Conservation (phyloP, 2,888 invertebrate genomes). For the Tetranychus piercei region DNA sequence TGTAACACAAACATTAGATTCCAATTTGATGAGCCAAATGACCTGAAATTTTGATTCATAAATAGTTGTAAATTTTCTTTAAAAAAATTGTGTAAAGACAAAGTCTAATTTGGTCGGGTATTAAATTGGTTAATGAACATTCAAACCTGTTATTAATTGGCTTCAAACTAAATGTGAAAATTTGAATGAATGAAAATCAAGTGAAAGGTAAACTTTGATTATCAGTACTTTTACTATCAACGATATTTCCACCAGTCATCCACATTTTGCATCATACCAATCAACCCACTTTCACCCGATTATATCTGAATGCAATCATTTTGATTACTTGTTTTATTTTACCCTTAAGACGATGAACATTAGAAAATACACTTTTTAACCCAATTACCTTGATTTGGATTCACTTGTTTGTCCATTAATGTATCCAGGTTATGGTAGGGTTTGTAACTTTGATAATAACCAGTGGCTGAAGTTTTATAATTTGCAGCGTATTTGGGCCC, state of each 20-base stretch:
- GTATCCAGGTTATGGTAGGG: conserved; percentile 2
- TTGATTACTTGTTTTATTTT: not conserved
- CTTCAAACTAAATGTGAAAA: not conserved
- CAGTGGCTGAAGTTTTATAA: conserved; percentile 6
- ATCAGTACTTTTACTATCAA: not conserved
- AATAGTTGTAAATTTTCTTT: not conserved
- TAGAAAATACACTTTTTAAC: not conserved
- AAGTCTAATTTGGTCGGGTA: no score
- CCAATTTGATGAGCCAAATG: not conserved
- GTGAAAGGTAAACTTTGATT: not conserved
- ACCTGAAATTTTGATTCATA: not conserved
- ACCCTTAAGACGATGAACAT: not conserved
- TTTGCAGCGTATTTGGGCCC: not conserved
- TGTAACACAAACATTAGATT: not conserved
- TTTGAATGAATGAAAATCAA: not conserved
- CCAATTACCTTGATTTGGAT: conserved; percentile 3
- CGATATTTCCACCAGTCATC: not conserved
- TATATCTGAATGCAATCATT: not conserved
- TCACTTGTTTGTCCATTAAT: conserved; percentile 4
- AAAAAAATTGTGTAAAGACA: no score
- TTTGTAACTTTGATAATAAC: conserved; percentile 9
- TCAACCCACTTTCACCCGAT: not conserved
- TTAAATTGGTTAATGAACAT: not conserved
- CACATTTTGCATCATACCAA: not conserved
- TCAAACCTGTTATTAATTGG: not conserved